Percentiles rank a stretch among this genome's conserved stretches.
phyloP scores from a whole-genome alignment of 2,797 vertebrate species.

The Spinus pinus region DNA sequence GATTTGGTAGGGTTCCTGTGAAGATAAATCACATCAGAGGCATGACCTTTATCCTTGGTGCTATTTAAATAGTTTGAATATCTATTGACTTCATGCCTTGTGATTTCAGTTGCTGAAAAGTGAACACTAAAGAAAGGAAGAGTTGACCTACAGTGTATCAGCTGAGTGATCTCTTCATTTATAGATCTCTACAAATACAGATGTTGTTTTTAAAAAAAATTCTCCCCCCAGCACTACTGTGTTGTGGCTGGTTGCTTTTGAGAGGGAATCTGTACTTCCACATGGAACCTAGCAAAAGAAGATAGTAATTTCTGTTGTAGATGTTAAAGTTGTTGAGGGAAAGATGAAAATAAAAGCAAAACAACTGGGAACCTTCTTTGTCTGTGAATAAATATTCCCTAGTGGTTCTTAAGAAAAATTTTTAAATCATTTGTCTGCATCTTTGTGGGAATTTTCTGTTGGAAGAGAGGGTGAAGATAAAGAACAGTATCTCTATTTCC shows the following conservation, averaged over 20 bases:
- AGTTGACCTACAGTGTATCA: conserved; percentile 19
- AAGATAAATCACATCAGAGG: conserved; percentile 70
- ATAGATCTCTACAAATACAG: background rate
- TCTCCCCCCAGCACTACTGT: background rate
- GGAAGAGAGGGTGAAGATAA: background rate
- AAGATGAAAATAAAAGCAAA: background rate
- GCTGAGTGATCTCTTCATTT: background rate
- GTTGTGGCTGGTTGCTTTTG: background rate
- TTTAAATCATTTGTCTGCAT: background rate
- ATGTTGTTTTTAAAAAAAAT: background rate
- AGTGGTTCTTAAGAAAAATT: background rate
- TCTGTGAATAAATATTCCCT: background rate
- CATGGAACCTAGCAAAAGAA: background rate
- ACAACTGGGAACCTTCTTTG: background rate
- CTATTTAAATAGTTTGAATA: conserved; percentile 46
- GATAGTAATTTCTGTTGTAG: background rate
- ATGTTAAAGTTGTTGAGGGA: background rate
- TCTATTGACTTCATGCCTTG: conserved; percentile 32
- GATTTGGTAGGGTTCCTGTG: conserved; percentile 61
- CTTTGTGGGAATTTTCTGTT: background rate
- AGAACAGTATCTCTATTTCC: background rate
- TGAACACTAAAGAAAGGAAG: conserved; percentile 46
- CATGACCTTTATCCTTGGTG: conserved; percentile 51
- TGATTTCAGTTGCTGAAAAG: conserved; percentile 31
- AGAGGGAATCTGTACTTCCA: background rate